Conservation (phyloP, 2,113 vertebrate genomes). For the Ceuthmochares aereus region DNA sequence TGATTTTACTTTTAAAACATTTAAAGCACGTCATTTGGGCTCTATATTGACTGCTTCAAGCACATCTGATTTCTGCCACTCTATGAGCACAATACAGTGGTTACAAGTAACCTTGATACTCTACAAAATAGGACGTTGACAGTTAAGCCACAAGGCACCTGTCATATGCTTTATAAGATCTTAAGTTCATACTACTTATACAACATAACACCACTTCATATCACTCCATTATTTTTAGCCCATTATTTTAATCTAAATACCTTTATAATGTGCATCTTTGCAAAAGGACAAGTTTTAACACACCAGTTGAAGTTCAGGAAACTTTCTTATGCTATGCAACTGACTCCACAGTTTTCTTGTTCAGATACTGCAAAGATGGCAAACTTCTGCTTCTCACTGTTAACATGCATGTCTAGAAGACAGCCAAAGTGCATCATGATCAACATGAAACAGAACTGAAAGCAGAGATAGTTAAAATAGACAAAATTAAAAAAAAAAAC, state of each 20-base stretch:
- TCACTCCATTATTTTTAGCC: not conserved
- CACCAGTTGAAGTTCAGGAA: not conserved
- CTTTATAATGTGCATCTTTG: accelerated
- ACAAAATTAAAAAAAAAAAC: not conserved
- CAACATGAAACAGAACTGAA: not conserved
- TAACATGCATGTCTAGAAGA: not conserved
- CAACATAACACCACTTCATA: not conserved
- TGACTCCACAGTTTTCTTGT: not conserved
- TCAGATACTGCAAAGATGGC: not conserved
- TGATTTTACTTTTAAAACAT: not conserved
- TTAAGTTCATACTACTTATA: not conserved
- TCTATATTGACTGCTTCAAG: not conserved
- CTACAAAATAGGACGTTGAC: constrained; percentile 8
- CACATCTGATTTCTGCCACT: not conserved
- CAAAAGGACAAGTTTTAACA: not conserved
- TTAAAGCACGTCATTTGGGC: not conserved
- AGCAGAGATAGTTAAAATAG: not conserved
- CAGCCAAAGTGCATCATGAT: not conserved
- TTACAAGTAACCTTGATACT: not conserved
- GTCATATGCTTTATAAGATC: not conserved
- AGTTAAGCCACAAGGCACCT: constrained; percentile 68
- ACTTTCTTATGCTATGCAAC: not conserved
- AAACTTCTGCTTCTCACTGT: not conserved
- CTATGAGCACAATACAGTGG: not conserved
- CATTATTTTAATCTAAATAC: not conserved